Evolutionary conservation across 2,797 vertebrate genomes (phyloP).

Genomic region (Hemibagrus guttatus): DNA sequence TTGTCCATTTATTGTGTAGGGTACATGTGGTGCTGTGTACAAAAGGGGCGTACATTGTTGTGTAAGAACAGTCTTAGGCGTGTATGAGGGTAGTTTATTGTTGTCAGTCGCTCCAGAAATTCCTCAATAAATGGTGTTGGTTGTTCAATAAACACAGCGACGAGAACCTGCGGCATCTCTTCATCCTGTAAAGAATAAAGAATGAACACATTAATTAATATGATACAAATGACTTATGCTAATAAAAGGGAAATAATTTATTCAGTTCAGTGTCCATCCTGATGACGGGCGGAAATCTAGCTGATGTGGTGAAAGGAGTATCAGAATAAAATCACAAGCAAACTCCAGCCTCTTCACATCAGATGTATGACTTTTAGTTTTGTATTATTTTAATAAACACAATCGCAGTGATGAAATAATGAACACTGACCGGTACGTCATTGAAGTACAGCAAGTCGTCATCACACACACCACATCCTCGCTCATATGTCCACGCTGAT

Average conservation of each 20-base stretch:
- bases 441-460: constrained; percentile 71
- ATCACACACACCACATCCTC: constrained; percentile 80
- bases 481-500: constrained; percentile 82
- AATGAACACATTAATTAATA: background rate
- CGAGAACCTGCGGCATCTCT: constrained; percentile 77
- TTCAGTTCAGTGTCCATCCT: background rate
- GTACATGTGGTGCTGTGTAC: background rate
- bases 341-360: background rate
- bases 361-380: background rate
- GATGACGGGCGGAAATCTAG: background rate
- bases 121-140: constrained; percentile 84
- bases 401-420: background rate
- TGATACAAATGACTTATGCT: background rate
- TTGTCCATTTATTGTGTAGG: background rate
- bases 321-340: background rate
- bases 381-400: background rate
- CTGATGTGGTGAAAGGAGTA: background rate
- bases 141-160: constrained; percentile 83
- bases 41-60: constrained; percentile 74
- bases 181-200: constrained; percentile 67
- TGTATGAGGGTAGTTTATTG: constrained; percentile 75
- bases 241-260: background rate
- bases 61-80: constrained; percentile 83
- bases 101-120: constrained; percentile 79
- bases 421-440: constrained; percentile 65